Conservation (phyloP, 2,113 vertebrate species). For the Anguilla japonica region DNA sequence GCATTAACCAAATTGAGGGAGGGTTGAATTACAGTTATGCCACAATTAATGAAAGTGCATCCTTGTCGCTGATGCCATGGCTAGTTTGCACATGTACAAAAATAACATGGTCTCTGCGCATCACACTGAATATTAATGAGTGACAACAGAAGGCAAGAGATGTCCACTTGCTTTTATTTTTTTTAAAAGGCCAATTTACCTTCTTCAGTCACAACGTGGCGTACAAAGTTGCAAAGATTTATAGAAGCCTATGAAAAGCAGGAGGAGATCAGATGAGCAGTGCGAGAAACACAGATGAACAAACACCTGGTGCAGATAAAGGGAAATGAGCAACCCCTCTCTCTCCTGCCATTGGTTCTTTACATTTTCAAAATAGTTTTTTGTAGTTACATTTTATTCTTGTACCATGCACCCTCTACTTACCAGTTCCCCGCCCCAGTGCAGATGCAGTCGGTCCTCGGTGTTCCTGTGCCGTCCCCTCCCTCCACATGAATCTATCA, state of each 20-base stretch:
- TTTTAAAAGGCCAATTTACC: neutral
- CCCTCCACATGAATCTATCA: neutral
- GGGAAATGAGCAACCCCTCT: too few relatives aligned
- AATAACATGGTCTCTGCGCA: neutral
- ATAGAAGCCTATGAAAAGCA: too few relatives aligned
- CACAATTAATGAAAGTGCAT: neutral
- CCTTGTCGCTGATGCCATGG: neutral
- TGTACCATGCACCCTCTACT: too few relatives aligned
- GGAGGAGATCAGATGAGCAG: too few relatives aligned
- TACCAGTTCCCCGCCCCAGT: neutral
- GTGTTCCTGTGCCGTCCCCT: neutral
- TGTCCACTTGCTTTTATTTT: neutral
- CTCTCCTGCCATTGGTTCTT: too few relatives aligned
- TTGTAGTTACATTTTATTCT: too few relatives aligned
- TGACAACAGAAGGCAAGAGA: neutral
- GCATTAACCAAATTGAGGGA: conserved; percentile 5
- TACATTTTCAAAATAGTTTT: too few relatives aligned
- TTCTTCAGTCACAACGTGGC: too few relatives aligned
- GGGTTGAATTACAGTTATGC: neutral
- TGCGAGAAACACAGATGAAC: too few relatives aligned
- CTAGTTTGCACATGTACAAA: neutral
- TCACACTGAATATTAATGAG: neutral
- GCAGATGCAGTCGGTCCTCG: too few relatives aligned
- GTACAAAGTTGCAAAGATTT: too few relatives aligned
- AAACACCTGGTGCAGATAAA: too few relatives aligned